Conservation (phyloP, 2,113 vertebrate genomes). For the Rana temporaria region DNA sequence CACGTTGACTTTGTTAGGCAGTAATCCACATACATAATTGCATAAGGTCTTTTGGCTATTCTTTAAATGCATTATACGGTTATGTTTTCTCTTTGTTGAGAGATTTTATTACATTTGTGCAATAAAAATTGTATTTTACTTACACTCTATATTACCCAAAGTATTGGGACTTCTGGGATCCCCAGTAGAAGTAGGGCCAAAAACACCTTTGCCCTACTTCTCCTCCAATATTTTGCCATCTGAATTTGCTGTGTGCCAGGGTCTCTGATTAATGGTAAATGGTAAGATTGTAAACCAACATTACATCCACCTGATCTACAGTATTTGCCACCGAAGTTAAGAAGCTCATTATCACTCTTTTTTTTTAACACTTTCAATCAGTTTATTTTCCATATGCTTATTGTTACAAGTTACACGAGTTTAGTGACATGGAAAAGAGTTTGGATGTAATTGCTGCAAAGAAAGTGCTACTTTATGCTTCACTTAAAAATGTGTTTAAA, state of each 20-base stretch:
- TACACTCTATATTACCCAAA: no score
- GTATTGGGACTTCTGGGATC: no score
- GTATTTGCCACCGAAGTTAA: neutral
- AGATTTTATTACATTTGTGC: no score
- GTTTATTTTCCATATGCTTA: conserved; percentile 34
- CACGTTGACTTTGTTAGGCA: no score
- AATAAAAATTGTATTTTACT: no score
- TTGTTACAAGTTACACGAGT: conserved; percentile 9
- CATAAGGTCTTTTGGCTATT: no score
- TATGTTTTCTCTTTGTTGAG: no score
- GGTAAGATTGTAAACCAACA: neutral
- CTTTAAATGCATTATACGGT: no score
- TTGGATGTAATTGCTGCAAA: conserved; percentile 46
- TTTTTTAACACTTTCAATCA: conserved; percentile 7
- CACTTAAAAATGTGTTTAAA: conserved; percentile 33
- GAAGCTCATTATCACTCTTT: neutral
- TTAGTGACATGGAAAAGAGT: conserved; percentile 35
- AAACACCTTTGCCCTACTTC: no score
- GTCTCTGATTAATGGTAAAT: neutral
- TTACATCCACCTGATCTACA: neutral
- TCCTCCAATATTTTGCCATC: no score
- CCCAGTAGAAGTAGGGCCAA: no score
- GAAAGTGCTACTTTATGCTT: conserved; percentile 33
- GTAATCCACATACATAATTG: no score
- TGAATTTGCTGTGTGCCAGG: neutral